Evolutionary conservation across 2,888 invertebrate genomes (phyloP).

Genomic region (Lathronympha strigana): DNA sequence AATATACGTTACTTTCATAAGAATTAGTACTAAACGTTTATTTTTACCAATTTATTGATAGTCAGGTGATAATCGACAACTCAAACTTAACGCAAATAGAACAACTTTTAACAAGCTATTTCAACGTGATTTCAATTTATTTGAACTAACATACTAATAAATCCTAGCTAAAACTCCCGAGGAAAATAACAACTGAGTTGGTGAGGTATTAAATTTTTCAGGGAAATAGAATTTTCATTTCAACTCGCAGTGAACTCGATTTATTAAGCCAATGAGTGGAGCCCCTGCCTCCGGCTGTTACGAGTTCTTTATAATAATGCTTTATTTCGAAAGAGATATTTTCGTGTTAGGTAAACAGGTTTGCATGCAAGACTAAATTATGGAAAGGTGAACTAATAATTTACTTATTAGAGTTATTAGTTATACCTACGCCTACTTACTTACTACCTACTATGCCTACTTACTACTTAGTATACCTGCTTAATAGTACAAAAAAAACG

Average conservation of each 20-base stretch:
- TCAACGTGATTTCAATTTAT: conserved; percentile 3
- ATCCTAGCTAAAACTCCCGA: conserved; percentile 19
- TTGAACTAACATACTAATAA: conserved; percentile 9
- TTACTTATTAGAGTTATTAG: no score
- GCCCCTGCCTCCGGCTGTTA: conserved; percentile 11
- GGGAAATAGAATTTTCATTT: conserved; percentile 35
- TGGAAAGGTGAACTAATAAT: no score
- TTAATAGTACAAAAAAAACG: no score
- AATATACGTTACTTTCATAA: no score
- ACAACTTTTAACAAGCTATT: conserved; percentile 9
- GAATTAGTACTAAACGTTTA: no score
- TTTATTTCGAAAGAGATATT: neutral
- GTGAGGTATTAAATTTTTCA: conserved; percentile 36
- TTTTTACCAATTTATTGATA: no score
- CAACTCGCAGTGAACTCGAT: conserved; percentile 36
- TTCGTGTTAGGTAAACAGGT: neutral
- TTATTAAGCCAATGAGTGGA: conserved; percentile 40
- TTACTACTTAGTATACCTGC: no score
- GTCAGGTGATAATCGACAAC: no score
- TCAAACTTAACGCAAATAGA: neutral
- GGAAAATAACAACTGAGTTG: conserved; percentile 34
- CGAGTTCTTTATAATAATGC: conserved; percentile 13
- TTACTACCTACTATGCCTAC: no score
- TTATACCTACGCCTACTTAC: no score
- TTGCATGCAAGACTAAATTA: no score